phyloP scores from a whole-genome alignment of 2,113 vertebrate species.

The Campylorhamphus procurvoides region DNA sequence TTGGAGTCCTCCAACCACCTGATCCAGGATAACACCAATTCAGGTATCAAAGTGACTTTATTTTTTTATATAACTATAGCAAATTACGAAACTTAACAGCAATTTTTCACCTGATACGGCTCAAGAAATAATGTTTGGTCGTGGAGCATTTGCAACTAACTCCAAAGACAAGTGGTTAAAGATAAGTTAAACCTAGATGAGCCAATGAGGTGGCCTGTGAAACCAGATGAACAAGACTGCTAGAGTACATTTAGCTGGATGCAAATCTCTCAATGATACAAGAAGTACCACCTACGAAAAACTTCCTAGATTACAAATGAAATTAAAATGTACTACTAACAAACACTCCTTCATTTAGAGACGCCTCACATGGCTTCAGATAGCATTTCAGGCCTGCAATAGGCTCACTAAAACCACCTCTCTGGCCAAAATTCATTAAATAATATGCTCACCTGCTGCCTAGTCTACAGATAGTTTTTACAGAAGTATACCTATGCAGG shows the following conservation, averaged over 20 bases:
- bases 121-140: not conserved
- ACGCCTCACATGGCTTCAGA: not conserved
- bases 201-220: not conserved
- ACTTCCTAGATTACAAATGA: not conserved
- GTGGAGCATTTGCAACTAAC: not conserved
- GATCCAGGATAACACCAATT: not conserved
- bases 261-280: constrained; percentile 3
- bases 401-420: not conserved
- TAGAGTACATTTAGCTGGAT: not conserved
- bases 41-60: not conserved
- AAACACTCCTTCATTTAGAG: not conserved
- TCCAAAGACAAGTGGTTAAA: not conserved
- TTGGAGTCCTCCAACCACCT: not conserved
- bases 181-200: not conserved
- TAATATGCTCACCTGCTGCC: fast-evolving
- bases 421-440: not conserved
- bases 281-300: not conserved
- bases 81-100: not conserved
- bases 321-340: not conserved
- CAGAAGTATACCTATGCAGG: not conserved
- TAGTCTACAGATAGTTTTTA: not conserved
- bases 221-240: not conserved
- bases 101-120: not conserved
- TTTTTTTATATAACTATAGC: not conserved
- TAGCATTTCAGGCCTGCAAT: not conserved